phyloP scores from a whole-genome alignment of 2,113 vertebrate genomes.

The Toxotes chatareus region DNA sequence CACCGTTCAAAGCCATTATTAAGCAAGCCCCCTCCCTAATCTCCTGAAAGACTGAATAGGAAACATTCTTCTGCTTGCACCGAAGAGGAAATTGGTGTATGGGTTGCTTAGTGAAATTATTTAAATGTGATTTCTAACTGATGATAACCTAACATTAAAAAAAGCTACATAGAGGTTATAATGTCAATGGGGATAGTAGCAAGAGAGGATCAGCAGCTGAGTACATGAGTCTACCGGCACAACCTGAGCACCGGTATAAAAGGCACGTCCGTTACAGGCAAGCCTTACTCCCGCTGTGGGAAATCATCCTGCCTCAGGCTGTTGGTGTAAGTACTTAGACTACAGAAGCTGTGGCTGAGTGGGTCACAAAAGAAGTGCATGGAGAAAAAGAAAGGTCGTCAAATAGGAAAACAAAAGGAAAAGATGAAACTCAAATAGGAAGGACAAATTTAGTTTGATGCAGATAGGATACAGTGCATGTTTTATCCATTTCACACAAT shows the following conservation, averaged over 20 bases:
- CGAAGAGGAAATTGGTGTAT: not conserved
- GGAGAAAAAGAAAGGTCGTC: slow-evolving; percentile 36
- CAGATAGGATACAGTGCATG: not conserved
- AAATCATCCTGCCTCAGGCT: slow-evolving; percentile 72
- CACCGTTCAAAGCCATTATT: slow-evolving; percentile 16
- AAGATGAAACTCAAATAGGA: slow-evolving; percentile 23
- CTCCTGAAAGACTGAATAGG: not conserved
- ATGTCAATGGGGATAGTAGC: not conserved
- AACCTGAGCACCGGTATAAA: slow-evolving; percentile 49
- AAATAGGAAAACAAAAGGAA: slow-evolving; percentile 36
- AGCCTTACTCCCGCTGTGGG: slow-evolving; percentile 51
- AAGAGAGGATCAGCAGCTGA: slow-evolving; percentile 38
- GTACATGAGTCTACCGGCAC: slow-evolving; percentile 39
- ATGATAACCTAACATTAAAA: not conserved
- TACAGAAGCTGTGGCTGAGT: slow-evolving; percentile 52
- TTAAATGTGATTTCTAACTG: slow-evolving; percentile 2
- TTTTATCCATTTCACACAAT: slow-evolving; percentile 40
- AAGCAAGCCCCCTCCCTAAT: not conserved
- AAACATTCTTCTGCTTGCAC: not conserved
- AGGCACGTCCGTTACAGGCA: slow-evolving; percentile 32
- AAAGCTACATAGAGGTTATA: slow-evolving; percentile 9
- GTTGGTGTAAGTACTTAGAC: slow-evolving; percentile 59
- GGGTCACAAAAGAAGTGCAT: slow-evolving; percentile 47
- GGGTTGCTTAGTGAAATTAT: not conserved
- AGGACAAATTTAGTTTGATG: slow-evolving; percentile 44